Base-by-base conservation (phyloP, 2,797 vertebrate genomes). In the Eutrigla gurnardus region DNA sequence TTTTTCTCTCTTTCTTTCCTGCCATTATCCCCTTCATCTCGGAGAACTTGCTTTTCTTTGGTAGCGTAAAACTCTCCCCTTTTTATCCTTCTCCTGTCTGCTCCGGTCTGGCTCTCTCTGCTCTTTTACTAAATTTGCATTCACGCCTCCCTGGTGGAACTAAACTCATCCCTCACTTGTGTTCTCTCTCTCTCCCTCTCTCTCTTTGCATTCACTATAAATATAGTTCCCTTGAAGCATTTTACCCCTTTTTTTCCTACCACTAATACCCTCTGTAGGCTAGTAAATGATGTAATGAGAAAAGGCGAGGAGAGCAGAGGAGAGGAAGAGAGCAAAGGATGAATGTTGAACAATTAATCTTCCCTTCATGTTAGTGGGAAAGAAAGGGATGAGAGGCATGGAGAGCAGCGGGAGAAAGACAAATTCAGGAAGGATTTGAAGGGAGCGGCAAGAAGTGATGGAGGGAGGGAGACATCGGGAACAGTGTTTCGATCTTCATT, bases 401-500 rank as follows among this genome's bases (percentile, higher is more conserved):
- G 68, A 76, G 77, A 73, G 67, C 25, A 70, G 15, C 40, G 76
- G 60, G 69, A 73, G 70, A 79, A 70, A 82, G 65, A 81, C 64
- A 82, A 73, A 86, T 76, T 70, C 60, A 69, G 67, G 80, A 77
- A 79, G 53, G 86, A 62, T 76, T 82, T 82, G 65, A 88, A 45
- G 78, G 73, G 81, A 64, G 69, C 8, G 5, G 69, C 55, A 60
- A 68, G 81, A 47, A 68, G 78, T 76, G 80, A 84, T 80, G 85
- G 81, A 75, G 85, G 75, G 83, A 74, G 77, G 75, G 70, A 87
- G 83, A 84, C 85, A 77, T 78, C 84, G 86, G 87, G 86, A 90
- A 80, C 89, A 90, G 90, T 87, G 82, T 91, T 94, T 95, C 90
- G 88, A 95, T 95, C 90, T 94, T 94, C 92, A 94, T 95, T 95